These are phyloP conservation scores for Globia sparganii DNA, from an alignment of 2,888 invertebrate species.

Conservation along the genomic window DNA sequence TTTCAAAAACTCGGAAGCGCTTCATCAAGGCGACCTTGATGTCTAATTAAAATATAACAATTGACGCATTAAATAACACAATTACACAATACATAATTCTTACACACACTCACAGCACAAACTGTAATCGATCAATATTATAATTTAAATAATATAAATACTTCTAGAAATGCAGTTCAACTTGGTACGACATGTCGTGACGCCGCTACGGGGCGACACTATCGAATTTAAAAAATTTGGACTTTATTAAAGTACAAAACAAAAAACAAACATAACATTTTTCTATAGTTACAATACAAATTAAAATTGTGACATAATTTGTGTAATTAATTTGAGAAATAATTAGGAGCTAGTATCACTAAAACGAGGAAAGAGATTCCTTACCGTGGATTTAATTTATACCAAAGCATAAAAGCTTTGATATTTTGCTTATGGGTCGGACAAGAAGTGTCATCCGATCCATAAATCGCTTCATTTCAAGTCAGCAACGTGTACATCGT, in stretches of 20 bases:
- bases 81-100: conserved; percentile 84
- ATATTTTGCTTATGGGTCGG: conserved; percentile 81
- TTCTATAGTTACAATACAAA: conserved; percentile 83
- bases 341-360: conserved; percentile 91
- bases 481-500: conserved; percentile 77
- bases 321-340: conserved; percentile 86
- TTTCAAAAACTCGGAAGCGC: conserved; percentile 80
- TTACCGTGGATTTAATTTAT: conserved; percentile 80
- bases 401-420: conserved; percentile 74
- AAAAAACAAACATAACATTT: conserved; percentile 89
- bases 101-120: conserved; percentile 88
- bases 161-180: conserved; percentile 89
- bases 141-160: conserved; percentile 89
- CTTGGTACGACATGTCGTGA: conserved; percentile 87
- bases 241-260: conserved; percentile 85
- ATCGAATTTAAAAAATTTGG: conserved; percentile 83
- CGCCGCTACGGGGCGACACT: conserved; percentile 74
- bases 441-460: conserved; percentile 88
- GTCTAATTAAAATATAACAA: conserved; percentile 83
- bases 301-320: conserved; percentile 89
- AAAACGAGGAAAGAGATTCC: conserved; percentile 89
- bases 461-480: conserved; percentile 88
- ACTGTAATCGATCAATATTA: conserved; percentile 85
- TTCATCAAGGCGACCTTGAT: conserved; percentile 75
- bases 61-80: conserved; percentile 89